Evolutionary conservation across 2,888 invertebrate genomes (phyloP).

Genomic region (Uropetala carovei): DNA sequence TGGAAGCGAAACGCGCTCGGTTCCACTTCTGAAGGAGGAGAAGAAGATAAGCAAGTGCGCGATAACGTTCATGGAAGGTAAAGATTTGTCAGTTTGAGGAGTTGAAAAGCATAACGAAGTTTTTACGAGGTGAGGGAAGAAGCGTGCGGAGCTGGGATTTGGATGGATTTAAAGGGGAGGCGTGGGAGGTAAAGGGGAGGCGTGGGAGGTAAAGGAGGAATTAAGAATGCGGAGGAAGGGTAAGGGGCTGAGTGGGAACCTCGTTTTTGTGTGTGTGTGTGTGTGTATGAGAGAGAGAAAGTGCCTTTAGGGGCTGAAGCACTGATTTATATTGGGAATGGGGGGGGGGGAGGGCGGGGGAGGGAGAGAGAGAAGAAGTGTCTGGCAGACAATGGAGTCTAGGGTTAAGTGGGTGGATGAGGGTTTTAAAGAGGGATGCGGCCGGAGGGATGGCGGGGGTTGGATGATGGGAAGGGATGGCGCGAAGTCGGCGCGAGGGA

Average conservation of each 20-base stretch:
- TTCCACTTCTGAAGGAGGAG: neutral
- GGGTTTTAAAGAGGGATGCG: no score
- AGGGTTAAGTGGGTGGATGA: neutral
- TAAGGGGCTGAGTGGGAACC: neutral
- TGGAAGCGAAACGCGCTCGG: neutral
- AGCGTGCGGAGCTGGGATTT: neutral
- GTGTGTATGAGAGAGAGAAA: no score
- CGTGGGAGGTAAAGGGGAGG: neutral
- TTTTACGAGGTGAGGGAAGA: conserved; percentile 7
- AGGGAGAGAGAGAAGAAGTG: no score
- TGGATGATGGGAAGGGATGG: neutral
- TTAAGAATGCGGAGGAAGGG: neutral
- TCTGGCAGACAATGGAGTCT: neutral
- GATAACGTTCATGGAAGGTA: conserved; percentile 35
- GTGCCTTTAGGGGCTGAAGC: neutral
- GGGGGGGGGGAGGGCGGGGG: neutral
- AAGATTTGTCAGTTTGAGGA: conserved; percentile 41
- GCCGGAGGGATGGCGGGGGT: no score
- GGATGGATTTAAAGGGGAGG: neutral
- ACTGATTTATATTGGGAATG: conserved; percentile 26
- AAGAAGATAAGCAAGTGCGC: conserved; percentile 26
- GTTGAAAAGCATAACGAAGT: neutral
- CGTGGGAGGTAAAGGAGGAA: conserved; percentile 44
- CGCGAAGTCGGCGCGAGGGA: no score
- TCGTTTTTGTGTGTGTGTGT: neutral